Evolutionary conservation across 2,888 invertebrate genomes (phyloP), one percentile per base, ranked within the genome.

Genomic region (Rotaria sp.): DNA sequence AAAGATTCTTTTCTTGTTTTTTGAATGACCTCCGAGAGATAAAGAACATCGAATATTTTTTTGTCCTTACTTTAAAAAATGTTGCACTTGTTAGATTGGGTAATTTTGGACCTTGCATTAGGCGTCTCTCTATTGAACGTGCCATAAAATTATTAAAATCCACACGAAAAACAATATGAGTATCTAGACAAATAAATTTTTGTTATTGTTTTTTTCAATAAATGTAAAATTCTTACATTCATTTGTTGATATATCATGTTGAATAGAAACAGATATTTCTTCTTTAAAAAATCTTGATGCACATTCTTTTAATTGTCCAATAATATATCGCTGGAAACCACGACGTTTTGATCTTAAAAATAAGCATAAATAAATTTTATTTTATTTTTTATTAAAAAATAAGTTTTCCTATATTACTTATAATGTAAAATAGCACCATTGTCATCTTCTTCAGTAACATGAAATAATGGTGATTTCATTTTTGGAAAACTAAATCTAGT

Each of bases 401-500:
- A 67, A 30, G 5, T 80, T 74, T 7, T 5, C 0, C 13, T 38
- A 35, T 13, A 35, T 84, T 45, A 86, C 86, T 85, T 87, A 84
- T 85, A 86, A 84, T 85, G 86, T 80, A 96, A 92, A 87, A 95
- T 93, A 1, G 96, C 95, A 0, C 96, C 96, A 85, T 94, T 93
- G 59, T 93, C 93, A 89, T 96, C 96, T 88, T 95, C 94, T 87
- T 94, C 93, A 0, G 95, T 95, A 88, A 96, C 93, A 91, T 95
- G 95, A 94, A 96, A 96, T 85, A 95, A 95, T 0, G 96, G 96
- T 87, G 95, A 95, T 87, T 90, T 89, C 95, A 97, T 95, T 91
- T 95, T 95, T 0, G 96, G 96, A 91, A 96, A 96, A 13, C 96
- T 95, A 90, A 96, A 95, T 87, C 95, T 93, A 94, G 96, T 96